Conservation (phyloP, 1,140 invertebrate species). For the Procambarus virginalis region DNA sequence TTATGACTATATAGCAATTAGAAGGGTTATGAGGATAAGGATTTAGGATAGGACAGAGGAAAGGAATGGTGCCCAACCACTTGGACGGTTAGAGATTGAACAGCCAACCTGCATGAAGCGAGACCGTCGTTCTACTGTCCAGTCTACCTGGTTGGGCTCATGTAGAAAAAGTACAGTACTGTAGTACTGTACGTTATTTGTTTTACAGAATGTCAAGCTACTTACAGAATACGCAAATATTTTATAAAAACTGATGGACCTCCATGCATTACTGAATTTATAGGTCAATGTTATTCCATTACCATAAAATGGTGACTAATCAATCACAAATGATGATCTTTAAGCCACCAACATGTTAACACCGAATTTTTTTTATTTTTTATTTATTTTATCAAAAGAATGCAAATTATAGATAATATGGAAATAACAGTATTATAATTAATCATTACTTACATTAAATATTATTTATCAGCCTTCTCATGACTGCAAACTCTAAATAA, state of each 20-base stretch:
- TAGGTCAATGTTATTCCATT: background rate
- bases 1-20: too few species aligned
- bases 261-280: too few species aligned
- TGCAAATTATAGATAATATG: background rate
- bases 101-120: too few species aligned
- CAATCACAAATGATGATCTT: background rate
- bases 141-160: background rate
- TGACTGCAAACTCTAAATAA: slow-evolving; percentile 18
- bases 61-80: too few species aligned
- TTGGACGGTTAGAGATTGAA: too few species aligned
- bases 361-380: too few species aligned
- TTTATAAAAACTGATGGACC: too few species aligned
- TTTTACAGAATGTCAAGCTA: slow-evolving; percentile 16
- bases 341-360: too few species aligned
- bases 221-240: background rate
- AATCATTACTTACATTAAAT: background rate
- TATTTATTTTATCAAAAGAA: background rate
- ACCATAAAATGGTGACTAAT: background rate
- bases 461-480: slow-evolving; percentile 29
- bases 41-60: too few species aligned
- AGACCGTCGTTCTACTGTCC: too few species aligned
- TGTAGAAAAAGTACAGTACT: slow-evolving; percentile 19
- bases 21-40: too few species aligned
- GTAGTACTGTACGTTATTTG: slow-evolving; percentile 18
- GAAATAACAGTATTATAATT: background rate